Conservation (phyloP, 2,888 invertebrate species). For the Liopterus haemorrhoidalis region DNA sequence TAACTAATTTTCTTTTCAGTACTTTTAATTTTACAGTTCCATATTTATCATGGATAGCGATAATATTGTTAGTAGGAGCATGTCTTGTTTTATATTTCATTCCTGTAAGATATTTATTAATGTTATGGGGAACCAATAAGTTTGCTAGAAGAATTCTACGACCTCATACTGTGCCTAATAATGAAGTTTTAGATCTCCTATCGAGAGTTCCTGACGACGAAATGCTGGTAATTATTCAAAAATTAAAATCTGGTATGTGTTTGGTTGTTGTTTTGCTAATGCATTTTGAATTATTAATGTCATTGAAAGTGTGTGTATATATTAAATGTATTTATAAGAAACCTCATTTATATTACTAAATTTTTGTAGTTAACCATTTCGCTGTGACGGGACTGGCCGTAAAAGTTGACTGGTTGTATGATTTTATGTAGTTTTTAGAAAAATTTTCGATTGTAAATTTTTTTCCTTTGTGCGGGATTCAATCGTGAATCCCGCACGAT, state of each 20-base stretch:
- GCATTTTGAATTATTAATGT: background rate
- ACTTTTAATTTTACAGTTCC: conserved; percentile 96
- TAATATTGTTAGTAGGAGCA: conserved; percentile 66
- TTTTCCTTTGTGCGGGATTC: conserved; percentile 10
- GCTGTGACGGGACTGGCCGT: background rate
- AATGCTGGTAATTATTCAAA: conserved; percentile 66
- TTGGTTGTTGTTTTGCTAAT: conserved; percentile 7
- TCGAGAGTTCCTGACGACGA: conserved; percentile 93
- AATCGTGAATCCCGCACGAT: too few relatives aligned
- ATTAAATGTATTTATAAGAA: too few relatives aligned
- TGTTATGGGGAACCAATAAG: conserved; percentile 92
- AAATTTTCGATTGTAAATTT: background rate
- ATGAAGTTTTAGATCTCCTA: conserved; percentile 90
- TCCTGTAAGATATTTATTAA: conserved; percentile 80
- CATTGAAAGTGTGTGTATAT: background rate
- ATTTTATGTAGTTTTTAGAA: background rate
- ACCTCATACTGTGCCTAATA: conserved; percentile 94
- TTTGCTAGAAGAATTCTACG: conserved; percentile 88
- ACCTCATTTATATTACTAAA: too few relatives aligned
- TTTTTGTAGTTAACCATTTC: too few relatives aligned
- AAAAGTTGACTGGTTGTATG: background rate
- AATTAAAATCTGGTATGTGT: conserved; percentile 1
- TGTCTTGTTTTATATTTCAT: conserved; percentile 79
- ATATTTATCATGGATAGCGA: conserved; percentile 89
- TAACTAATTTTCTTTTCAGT: conserved; percentile 61